phyloP scores from a whole-genome alignment of 1,140 invertebrate species.

The Lordiphosa collinella region DNA sequence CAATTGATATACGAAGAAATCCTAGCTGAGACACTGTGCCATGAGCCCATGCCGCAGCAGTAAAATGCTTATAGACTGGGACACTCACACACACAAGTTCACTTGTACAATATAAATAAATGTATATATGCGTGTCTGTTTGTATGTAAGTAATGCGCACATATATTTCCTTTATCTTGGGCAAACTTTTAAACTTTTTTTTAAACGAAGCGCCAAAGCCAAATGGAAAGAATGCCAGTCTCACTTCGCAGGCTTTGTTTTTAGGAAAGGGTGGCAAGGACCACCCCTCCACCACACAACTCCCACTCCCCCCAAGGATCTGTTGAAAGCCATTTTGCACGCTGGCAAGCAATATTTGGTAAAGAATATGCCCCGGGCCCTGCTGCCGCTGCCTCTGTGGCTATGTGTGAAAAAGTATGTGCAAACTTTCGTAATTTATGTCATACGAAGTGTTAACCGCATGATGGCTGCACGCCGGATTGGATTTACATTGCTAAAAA shows the following conservation, averaged over 20 bases:
- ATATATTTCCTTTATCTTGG: slow-evolving; percentile 69
- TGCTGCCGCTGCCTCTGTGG: slow-evolving; percentile 11
- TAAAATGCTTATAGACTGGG: slow-evolving; percentile 53
- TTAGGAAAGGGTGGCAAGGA: slow-evolving; percentile 20
- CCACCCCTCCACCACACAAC: not conserved
- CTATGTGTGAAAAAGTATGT: slow-evolving; percentile 73
- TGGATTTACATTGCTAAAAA: slow-evolving; percentile 74
- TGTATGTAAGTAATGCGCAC: slow-evolving; percentile 16
- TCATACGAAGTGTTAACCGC: slow-evolving; percentile 77
- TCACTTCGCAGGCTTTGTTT: slow-evolving; percentile 58
- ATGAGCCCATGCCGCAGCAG: slow-evolving; percentile 2
- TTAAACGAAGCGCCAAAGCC: slow-evolving; percentile 51
- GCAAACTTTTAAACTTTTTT: slow-evolving; percentile 72
- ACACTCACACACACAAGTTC: slow-evolving; percentile 18
- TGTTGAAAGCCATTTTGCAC: slow-evolving; percentile 68
- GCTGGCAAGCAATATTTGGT: slow-evolving; percentile 56
- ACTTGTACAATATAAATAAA: slow-evolving; percentile 29
- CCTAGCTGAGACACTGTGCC: slow-evolving; percentile 11
- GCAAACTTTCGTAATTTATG: slow-evolving; percentile 77
- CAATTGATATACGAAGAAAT: not conserved
- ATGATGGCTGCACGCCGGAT: slow-evolving; percentile 77
- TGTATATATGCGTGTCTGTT: slow-evolving; percentile 10
- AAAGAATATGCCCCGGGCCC: slow-evolving; percentile 62
- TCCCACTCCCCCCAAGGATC: not conserved
- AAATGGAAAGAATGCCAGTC: slow-evolving; percentile 69